Evolutionary conservation across 35 echinoderm and acorn worm species (phyloP), one percentile per base, ranked within the genome.

Genomic region (Heliocidaris tuberculata): DNA sequence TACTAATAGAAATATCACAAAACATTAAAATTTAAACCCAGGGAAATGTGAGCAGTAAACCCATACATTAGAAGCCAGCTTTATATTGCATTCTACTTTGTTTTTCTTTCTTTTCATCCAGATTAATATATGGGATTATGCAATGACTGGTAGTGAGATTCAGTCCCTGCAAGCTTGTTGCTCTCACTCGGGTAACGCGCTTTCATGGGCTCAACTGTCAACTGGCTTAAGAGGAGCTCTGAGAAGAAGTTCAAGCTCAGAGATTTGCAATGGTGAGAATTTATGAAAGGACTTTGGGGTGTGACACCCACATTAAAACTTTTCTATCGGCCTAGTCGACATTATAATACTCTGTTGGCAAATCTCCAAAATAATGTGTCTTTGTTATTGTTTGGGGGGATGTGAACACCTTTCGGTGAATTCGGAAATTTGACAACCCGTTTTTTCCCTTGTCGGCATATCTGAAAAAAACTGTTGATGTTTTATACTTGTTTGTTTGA

Each of bases 61-160:
- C n/a, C 15, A 85, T n/a, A 85, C 65, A 85, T 0, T 85, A n/a
- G 65, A 85, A 85, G n/a, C 15, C n/a, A n/a, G 0, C n/a, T 19
- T 85, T 85, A 85, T 2, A 19, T n/a, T 86, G 9, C 85, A 30
- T 86, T 86, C 31, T 32, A 9, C 31, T 13, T 19, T 29, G 27
- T 19, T 29, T 9, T 86, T 86, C 88, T 86, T 86, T 89, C n/a
- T 48, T 89, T 65, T 87, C 48, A 85, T 92, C 24, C 88, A 97
- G 97, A 27, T 97, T 48, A 97, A 97, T 96, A 93, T 97, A 32
- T 97, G 95, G 95, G 94, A 97, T 42, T 97, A 95, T 48, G 94
- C 95, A 48, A 97, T 97, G 97, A 96, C 88, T 13, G 9, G 65
- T 5, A 85, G 49, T 1, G 97, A 97, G 85, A 85, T 97, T 7